Conservation (phyloP, 2,888 invertebrate genomes). For the Zygothrica quintamaculata region DNA sequence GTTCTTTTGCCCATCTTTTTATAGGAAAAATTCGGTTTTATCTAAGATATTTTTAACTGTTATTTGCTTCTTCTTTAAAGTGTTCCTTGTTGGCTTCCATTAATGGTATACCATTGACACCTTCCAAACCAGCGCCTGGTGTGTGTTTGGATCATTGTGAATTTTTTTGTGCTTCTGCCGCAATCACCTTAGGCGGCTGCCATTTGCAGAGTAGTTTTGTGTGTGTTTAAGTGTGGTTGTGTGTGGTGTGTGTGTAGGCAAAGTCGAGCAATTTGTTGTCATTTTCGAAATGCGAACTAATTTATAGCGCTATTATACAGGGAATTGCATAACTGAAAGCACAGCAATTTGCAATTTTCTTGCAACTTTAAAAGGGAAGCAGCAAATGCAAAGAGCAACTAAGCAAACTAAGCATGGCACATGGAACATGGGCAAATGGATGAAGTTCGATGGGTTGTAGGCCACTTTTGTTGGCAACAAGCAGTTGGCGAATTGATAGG, state of each 20-base stretch:
- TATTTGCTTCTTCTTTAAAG: background rate
- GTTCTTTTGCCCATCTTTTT: too few species aligned
- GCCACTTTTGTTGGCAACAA: conserved; percentile 36
- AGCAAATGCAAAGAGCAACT: conserved; percentile 37
- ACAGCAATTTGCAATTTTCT: conserved; percentile 71
- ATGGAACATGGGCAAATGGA: background rate
- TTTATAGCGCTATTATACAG: conserved; percentile 75
- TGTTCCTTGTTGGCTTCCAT: conserved; percentile 11
- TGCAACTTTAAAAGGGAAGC: conserved; percentile 24
- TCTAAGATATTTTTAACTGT: conserved; percentile 2
- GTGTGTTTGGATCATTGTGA: conserved; percentile 33
- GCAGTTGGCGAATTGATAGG: conserved; percentile 39
- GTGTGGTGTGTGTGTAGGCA: conserved; percentile 36
- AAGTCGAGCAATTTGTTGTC: conserved; percentile 72
- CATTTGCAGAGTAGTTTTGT: background rate
- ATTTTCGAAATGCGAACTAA: conserved; percentile 78
- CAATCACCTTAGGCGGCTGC: conserved; percentile 18
- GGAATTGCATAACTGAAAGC: conserved; percentile 76
- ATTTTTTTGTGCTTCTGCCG: conserved; percentile 37
- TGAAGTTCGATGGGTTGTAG: conserved; percentile 12
- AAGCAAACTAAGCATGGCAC: conserved; percentile 23
- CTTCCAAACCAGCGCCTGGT: conserved; percentile 43
- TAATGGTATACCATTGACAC: conserved; percentile 52
- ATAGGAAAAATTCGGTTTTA: too few species aligned
- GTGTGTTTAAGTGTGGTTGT: conserved; percentile 11